A percentile compares a stretch with the other conserved stretches of the same genome.
Conservation (phyloP, 92 coral and sea anemone genomes). For the Zoanthus sansibaricus region DNA sequence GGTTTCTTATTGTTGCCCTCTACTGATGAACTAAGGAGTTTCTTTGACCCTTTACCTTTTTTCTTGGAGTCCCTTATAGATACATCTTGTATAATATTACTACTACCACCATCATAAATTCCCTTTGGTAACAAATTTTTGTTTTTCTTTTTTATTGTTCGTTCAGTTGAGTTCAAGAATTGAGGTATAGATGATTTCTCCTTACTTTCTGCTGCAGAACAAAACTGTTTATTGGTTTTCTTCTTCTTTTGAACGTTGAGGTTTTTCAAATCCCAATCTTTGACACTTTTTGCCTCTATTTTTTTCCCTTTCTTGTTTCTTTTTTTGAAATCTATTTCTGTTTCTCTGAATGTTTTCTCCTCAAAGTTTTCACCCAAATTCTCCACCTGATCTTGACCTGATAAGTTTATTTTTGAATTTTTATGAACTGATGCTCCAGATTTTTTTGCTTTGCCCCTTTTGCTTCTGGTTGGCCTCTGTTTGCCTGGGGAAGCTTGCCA, state of each 20-base stretch:
- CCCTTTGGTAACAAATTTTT: slow-evolving; percentile 27
- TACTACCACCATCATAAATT: not conserved
- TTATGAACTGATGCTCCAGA: not conserved
- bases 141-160: slow-evolving; percentile 4
- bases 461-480: slow-evolving; percentile 1
- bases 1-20: not conserved
- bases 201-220: not conserved
- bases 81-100: not conserved
- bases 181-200: not conserved
- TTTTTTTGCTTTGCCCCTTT: not conserved
- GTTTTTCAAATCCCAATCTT: not conserved
- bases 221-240: not conserved
- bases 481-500: slow-evolving; percentile 26
- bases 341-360: not conserved
- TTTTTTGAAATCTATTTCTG: not conserved
- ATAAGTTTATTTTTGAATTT: not conserved
- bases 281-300: not conserved
- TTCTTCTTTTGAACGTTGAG: not conserved
- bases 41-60: not conserved
- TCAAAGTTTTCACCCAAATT: not conserved
- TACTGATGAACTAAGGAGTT: not conserved
- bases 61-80: not conserved
- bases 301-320: not conserved
- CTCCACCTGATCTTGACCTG: not conserved
- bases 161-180: not conserved